Evolutionary conservation across 2,888 invertebrate species (phyloP), one percentile per base, ranked within the genome.

Genomic region (Platynereis dumerilii): DNA sequence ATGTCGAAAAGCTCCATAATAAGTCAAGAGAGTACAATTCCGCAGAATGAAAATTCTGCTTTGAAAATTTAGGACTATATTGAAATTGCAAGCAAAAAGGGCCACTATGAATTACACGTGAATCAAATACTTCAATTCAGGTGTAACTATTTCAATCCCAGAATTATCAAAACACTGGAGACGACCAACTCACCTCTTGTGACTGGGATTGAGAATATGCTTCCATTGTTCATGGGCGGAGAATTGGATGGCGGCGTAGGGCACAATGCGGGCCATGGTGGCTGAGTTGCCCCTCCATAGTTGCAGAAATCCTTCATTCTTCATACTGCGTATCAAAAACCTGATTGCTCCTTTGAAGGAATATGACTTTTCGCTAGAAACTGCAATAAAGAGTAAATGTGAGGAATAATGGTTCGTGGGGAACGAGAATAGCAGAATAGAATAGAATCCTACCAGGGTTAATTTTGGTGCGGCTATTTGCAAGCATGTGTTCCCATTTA

Each of bases 201-300:
- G 34, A 20, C 58, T 63, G 27, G 67, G 44, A 52, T 60, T 72
- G 0, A 98, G 86, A 56, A 92, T 83, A 72, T 89, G 87, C 83
- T 96, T 96, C 92, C 93, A 98, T 84, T 99, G 97, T 86, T 99
- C 99, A 85, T 97, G 96, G 45, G 97, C 91, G 0, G 96, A 92
- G 85, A 97, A 99, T 86, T 99, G 98, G 74, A 98, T 92, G 53
- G 98, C 94, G 26, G 98, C 96, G 85, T 98, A 97, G 0, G 99
- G 99, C 60, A 97, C 88, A 69, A 99, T 96, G 65, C 98, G 88
- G 20, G 93, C 95, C 94, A 99, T 94, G 0, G 97, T 98, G 2
- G 99, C 99, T 72, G 95, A 94, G 88, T 99, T 99, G 2, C 99
- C 99, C 60, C 98, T 88, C 96, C 96, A 99, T 75, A 99, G 85